A percentile compares a stretch with the other conserved stretches of the same genome.
These are phyloP conservation scores for Tanytarsus gracilentus DNA, from an alignment of 2,888 invertebrate genomes.

Conservation along the genomic window DNA sequence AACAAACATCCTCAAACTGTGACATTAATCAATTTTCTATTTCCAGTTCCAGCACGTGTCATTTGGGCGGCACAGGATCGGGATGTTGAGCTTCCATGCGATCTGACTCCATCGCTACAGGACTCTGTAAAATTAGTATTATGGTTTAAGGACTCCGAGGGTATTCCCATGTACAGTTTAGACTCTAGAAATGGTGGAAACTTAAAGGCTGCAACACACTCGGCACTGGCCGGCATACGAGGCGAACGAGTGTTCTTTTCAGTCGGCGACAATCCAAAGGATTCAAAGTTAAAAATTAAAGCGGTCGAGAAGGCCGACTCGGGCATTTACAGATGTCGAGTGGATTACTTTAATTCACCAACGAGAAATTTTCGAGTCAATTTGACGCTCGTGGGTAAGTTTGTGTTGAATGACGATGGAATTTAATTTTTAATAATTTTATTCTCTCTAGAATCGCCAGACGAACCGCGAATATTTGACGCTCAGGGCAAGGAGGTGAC, in stretches of 20 bases:
- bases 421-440: neutral
- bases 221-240: conserved; percentile 68
- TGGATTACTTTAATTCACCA: conserved; percentile 82
- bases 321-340: conserved; percentile 77
- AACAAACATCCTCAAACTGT: too few relatives aligned
- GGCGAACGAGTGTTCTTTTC: conserved; percentile 67
- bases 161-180: conserved; percentile 79
- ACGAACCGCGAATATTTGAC: conserved; percentile 72
- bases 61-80: conserved; percentile 69
- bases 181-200: conserved; percentile 63
- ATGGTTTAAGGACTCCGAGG: conserved; percentile 79
- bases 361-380: conserved; percentile 80
- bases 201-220: conserved; percentile 57
- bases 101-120: conserved; percentile 60
- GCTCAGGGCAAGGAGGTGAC: conserved; percentile 71
- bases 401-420: neutral
- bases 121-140: conserved; percentile 73
- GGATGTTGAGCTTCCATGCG: conserved; percentile 72
- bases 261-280: conserved; percentile 60
- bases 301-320: conserved; percentile 65
- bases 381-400: conserved; percentile 79
- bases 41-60: conserved; percentile 53
- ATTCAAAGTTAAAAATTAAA: conserved; percentile 64
- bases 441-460: conserved; percentile 67
- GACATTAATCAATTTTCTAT: neutral